Evolutionary conservation across 2,797 vertebrate genomes (phyloP), one percentile per base, ranked within the genome.

Genomic region (Enteromius thamalakanensis): DNA sequence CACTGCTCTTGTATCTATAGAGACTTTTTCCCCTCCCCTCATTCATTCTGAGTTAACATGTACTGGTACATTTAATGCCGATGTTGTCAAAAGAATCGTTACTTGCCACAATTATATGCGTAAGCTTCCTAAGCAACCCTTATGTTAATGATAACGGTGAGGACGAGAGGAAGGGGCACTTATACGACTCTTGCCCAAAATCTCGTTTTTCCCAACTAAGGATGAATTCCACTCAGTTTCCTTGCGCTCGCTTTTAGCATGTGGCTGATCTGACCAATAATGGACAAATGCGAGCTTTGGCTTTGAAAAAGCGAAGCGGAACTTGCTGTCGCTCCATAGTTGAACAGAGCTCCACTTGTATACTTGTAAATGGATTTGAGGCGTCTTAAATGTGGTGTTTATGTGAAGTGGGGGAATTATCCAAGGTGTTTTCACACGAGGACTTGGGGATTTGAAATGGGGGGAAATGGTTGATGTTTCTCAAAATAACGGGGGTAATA

Each of bases 321-420:
- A 42, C 55, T 11, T 81, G 49, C 74, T 67, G 26, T 70, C 74
- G 23, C 70, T 84, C 71, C 81, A 32, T 81, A 79, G 42, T 71
- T 76, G 34, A 74, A 83, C 80, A 76, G 64, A 88, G 69, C n/a
- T 78, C 68, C 80, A 79, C 83, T 83, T 88, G 85, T 88, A 74
- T 76, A 81, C 68, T 83, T 64, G 72, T 86, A 84, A 84, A 87
- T 84, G 82, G 83, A 77, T 84, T 64, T 83, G 86, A 83, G 51
- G 71, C 76, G 71, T 86, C 75, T 75, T 85, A 84, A 78, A 79
- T 80, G 84, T 86, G 74, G 62, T 80, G 83, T 86, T 83, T 37
- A 81, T 86, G 80, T 86, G 77, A 79, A 79, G 72, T 84, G 76
- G 37, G 79, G 79, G 47, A 62, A 32, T 80, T 72, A 70, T 75